Evolutionary conservation across 2,888 invertebrate species (phyloP).

Genomic region (Penaeus monodon): DNA sequence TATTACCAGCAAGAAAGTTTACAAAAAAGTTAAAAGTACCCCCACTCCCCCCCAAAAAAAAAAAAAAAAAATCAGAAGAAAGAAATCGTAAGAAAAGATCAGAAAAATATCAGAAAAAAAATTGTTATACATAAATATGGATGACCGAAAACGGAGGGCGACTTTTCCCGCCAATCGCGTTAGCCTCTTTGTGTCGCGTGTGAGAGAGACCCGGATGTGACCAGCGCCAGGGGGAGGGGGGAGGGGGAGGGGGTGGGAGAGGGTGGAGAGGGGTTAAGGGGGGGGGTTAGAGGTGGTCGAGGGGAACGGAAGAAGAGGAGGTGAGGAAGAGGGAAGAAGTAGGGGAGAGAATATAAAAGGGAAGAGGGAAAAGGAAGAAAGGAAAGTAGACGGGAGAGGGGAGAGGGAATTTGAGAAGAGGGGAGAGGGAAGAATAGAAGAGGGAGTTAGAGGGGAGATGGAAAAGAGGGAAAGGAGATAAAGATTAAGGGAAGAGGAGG

Average conservation of each 20-base stretch:
- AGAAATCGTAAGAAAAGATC: not conserved
- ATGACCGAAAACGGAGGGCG: not conserved
- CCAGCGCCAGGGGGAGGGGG: not conserved
- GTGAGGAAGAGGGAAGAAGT: constrained; percentile 2
- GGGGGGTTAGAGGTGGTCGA: not conserved
- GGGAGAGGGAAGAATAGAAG: not conserved
- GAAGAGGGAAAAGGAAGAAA: not conserved
- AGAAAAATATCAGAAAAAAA: not conserved
- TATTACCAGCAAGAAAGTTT: no score
- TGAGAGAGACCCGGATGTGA: constrained; percentile 41
- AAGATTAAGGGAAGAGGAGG: no score
- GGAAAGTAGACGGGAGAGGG: not conserved
- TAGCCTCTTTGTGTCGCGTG: constrained; percentile 48
- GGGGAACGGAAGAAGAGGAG: not conserved
- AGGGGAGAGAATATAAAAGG: not conserved
- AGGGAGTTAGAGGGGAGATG: not conserved
- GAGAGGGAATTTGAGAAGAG: not conserved
- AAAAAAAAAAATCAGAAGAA: not conserved
- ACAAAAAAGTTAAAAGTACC: not conserved
- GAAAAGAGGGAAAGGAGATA: no score
- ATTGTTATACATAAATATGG: not conserved
- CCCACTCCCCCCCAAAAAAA: no score
- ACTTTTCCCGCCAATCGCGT: constrained; percentile 44
- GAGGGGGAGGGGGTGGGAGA: not conserved
- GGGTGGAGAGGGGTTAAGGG: not conserved